A percentile compares a stretch with the other conserved stretches of the same genome.
Evolutionary conservation across 1,140 invertebrate genomes (phyloP).

Genomic region (Eufriesea mexicana): DNA sequence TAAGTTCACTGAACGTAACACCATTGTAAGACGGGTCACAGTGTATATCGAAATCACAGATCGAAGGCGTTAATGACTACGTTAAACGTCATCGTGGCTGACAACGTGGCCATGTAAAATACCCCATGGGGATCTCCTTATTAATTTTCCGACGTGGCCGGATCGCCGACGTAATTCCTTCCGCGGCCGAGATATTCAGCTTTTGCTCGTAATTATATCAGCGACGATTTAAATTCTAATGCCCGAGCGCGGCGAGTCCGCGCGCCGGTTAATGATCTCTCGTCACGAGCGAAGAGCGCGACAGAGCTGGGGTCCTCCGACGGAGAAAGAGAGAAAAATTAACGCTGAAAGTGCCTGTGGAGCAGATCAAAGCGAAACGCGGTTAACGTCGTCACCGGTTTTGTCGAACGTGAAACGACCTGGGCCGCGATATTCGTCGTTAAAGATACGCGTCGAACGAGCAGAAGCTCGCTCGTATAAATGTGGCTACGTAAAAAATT

Average conservation of each 20-base stretch:
- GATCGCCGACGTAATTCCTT: slow-evolving; percentile 40
- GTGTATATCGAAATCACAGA: not conserved
- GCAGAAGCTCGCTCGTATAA: not conserved
- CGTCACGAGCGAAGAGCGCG: slow-evolving; percentile 32
- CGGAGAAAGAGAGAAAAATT: slow-evolving; percentile 59
- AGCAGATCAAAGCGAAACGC: slow-evolving; percentile 63
- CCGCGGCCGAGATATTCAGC: slow-evolving; percentile 43
- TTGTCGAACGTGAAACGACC: slow-evolving; percentile 58
- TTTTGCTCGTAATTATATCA: slow-evolving; percentile 66
- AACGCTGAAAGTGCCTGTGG: slow-evolving; percentile 55
- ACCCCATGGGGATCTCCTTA: slow-evolving; percentile 8
- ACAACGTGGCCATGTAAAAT: not conserved
- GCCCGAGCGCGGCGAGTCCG: slow-evolving; percentile 48
- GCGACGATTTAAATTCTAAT: slow-evolving; percentile 67
- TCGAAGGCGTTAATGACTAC: not conserved
- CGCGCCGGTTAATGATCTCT: slow-evolving; percentile 64
- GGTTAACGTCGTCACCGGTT: slow-evolving; percentile 60
- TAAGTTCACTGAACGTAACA: no score
- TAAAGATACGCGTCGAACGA: slow-evolving; percentile 17
- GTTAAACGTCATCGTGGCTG: not conserved
- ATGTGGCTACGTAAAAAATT: not conserved
- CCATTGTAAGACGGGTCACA: no score
- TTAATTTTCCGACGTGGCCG: slow-evolving; percentile 34
- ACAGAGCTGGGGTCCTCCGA: not conserved
- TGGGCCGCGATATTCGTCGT: slow-evolving; percentile 34